A percentile compares a stretch with the other conserved stretches of the same genome.
phyloP scores from a whole-genome alignment of 2,113 vertebrate species.

The pig (Sus scrofa) region T2T-Sscrofa CM000821.6:36196001-36196500 shows the following conservation, averaged over 20 bases:
- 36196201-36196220: rapidly evolving
- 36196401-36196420: too few species aligned
- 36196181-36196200: not conserved
- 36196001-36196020: rapidly evolving
- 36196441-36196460: not conserved
- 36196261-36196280: rapidly evolving
- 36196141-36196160: not conserved
- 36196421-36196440: rapidly evolving
- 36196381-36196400: too few species aligned
- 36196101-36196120: not conserved
- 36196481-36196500: rapidly evolving
- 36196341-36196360: not conserved
- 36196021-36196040: rapidly evolving
- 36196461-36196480: rapidly evolving
- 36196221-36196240: not conserved
- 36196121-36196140: rapidly evolving
- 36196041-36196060: too few species aligned
- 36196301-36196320: not conserved
- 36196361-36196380: not conserved
- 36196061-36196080: too few species aligned
- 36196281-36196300: not conserved
- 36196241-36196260: not conserved
- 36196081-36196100: not conserved
- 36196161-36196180: rapidly evolving
- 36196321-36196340: not conserved